Evolutionary conservation across 92 coral and sea anemone species (phyloP).

Genomic region (Porites cylindrica): DNA sequence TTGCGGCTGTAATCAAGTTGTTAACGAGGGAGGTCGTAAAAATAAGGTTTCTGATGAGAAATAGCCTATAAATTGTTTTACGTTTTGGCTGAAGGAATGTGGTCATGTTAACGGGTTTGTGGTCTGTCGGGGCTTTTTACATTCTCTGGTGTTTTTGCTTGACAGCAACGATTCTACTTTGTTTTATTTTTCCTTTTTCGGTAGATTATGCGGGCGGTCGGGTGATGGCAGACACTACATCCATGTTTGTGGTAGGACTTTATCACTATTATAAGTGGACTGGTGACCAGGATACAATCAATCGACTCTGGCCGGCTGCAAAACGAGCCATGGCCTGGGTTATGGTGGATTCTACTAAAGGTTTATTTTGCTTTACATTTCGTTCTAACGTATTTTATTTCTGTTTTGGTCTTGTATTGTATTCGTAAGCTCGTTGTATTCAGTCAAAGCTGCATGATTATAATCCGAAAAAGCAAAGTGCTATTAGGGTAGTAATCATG

Average conservation of each 20-base stretch:
- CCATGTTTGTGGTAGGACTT: slow-evolving; percentile 87
- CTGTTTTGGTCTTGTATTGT: neutral
- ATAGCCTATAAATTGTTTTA: too few species aligned
- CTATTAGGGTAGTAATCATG: too few species aligned
- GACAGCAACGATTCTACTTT: neutral
- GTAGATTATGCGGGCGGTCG: slow-evolving; percentile 94
- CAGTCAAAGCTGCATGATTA: too few species aligned
- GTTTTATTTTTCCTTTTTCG: neutral
- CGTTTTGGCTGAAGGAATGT: too few species aligned
- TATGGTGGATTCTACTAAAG: slow-evolving; percentile 80
- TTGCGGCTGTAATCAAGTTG: too few species aligned
- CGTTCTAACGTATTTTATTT: neutral
- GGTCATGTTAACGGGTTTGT: too few species aligned
- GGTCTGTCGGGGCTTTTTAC: too few species aligned
- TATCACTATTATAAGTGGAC: slow-evolving; percentile 90
- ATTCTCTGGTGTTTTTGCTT: too few species aligned
- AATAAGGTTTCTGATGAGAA: too few species aligned
- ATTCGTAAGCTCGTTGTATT: too few species aligned
- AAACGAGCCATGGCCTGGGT: slow-evolving; percentile 87
- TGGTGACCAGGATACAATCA: slow-evolving; percentile 70
- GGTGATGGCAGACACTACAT: slow-evolving; percentile 88
- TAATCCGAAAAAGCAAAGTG: too few species aligned
- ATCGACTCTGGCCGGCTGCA: slow-evolving; percentile 82
- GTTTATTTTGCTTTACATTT: slow-evolving; percentile 12
- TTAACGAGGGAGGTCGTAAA: too few species aligned